These are phyloP conservation scores for Mycteria americana DNA, from an alignment of 2,797 vertebrate genomes.

Conservation along the genomic window DNA sequence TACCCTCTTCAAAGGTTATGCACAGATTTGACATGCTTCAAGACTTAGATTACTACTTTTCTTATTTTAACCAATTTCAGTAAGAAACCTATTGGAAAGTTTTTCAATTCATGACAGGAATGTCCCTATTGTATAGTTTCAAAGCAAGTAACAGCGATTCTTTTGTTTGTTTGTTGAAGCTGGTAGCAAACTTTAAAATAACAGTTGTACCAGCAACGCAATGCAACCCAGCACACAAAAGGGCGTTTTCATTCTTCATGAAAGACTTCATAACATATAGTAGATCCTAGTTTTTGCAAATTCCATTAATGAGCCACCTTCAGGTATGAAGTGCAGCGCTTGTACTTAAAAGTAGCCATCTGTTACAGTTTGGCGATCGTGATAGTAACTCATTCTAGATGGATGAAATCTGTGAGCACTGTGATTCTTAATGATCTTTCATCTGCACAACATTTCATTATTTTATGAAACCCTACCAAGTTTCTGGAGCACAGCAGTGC, in stretches of 20 bases:
- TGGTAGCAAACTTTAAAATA: conserved; percentile 14
- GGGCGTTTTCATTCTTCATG: conserved; percentile 22
- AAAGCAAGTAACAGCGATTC: neutral
- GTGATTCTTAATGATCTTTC: neutral
- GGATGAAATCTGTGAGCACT: neutral
- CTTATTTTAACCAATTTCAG: neutral
- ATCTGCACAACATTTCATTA: neutral
- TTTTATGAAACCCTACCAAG: neutral
- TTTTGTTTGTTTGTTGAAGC: conserved; percentile 17
- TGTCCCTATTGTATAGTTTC: neutral
- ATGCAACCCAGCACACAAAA: conserved; percentile 14
- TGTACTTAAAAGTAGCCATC: conserved; percentile 51
- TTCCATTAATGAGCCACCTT: conserved; percentile 47
- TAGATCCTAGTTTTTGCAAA: conserved; percentile 21
- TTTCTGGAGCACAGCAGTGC: neutral
- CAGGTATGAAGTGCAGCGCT: conserved; percentile 52
- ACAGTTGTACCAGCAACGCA: neutral
- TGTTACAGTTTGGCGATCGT: neutral
- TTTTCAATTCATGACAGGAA: conserved; percentile 7
- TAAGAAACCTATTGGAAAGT: neutral
- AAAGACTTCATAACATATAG: conserved; percentile 18
- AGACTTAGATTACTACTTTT: neutral
- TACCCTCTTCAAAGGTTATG: neutral
- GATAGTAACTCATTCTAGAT: neutral
- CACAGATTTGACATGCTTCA: neutral